These are phyloP conservation scores for Lithobates sylvaticus DNA, from an alignment of 2,797 vertebrate genomes.

Conservation along the genomic window DNA sequence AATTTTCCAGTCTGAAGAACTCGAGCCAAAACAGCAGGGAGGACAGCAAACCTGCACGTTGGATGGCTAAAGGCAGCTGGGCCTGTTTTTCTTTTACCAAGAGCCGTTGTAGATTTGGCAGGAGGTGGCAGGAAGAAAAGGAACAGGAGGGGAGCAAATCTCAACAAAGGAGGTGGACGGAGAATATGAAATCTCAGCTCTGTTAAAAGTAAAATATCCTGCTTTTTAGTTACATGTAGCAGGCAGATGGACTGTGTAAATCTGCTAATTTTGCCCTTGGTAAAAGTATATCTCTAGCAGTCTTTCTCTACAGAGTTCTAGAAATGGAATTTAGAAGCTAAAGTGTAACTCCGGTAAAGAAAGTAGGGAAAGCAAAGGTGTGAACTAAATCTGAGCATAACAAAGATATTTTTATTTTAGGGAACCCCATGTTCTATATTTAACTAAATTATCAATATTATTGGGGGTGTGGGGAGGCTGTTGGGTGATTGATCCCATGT, in stretches of 20 bases:
- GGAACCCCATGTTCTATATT: no score
- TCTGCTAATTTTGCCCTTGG: constrained; percentile 11
- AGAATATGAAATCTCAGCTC: constrained; percentile 15
- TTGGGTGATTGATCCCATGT: no score
- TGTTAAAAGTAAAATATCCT: constrained; percentile 36
- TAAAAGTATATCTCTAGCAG: constrained; percentile 3
- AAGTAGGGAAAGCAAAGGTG: not conserved
- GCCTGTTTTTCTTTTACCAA: constrained; percentile 73
- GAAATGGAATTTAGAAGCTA: not conserved
- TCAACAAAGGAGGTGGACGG: constrained; percentile 34
- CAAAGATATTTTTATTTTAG: no score
- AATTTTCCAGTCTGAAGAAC: constrained; percentile 73
- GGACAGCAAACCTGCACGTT: constrained; percentile 71
- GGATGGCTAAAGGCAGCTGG: constrained; percentile 71
- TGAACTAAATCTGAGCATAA: no score
- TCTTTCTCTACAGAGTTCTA: not conserved
- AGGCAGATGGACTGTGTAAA: constrained; percentile 16
- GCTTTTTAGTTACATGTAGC: constrained; percentile 14
- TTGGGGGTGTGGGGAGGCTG: no score
- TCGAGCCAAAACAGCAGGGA: constrained; percentile 72
- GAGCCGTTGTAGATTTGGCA: constrained; percentile 63
- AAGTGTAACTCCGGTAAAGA: not conserved
- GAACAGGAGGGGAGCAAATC: constrained; percentile 41
- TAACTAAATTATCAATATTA: no score
- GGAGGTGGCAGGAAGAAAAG: constrained; percentile 42